These are phyloP conservation scores for Drosophila pseudoananassae DNA, from an alignment of 1,140 invertebrate genomes.

Conservation along the genomic window DNA sequence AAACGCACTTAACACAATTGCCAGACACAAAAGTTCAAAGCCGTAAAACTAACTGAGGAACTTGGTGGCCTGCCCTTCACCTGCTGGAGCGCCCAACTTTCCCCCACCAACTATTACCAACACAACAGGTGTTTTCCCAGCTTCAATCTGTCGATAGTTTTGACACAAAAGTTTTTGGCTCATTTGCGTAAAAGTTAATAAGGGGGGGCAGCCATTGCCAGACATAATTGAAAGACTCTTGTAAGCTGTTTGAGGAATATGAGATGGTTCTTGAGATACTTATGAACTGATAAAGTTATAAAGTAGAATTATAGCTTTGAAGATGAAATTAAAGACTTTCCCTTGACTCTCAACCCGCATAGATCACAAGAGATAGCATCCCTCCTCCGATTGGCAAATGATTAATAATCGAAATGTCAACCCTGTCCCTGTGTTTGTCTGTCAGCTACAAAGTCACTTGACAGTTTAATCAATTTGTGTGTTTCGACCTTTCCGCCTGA, in stretches of 20 bases:
- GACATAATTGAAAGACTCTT: constrained; percentile 2
- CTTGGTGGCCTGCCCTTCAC: constrained; percentile 19
- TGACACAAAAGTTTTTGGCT: constrained; percentile 67
- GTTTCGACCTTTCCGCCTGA: constrained; percentile 37
- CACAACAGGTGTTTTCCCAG: constrained; percentile 66
- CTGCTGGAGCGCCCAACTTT: neutral
- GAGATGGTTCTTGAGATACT: neutral
- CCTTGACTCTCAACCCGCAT: constrained; percentile 47
- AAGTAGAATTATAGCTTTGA: neutral
- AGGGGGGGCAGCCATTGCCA: neutral
- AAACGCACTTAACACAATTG: constrained; percentile 80
- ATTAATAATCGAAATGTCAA: constrained; percentile 82
- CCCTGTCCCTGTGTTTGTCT: constrained; percentile 47
- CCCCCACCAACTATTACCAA: constrained; percentile 21
- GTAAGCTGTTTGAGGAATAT: constrained; percentile 8
- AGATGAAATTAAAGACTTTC: too few species aligned
- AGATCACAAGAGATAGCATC: constrained; percentile 39
- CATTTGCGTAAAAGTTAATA: constrained; percentile 71
- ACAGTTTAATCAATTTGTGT: constrained; percentile 79
- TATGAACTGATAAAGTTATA: neutral
- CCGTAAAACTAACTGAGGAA: constrained; percentile 71
- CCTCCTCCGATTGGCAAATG: constrained; percentile 44
- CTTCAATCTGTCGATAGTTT: constrained; percentile 62
- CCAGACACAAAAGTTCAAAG: constrained; percentile 70
- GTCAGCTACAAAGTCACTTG: constrained; percentile 78